Evolutionary conservation across 2,888 invertebrate genomes (phyloP).

Genomic region (Drosophila paranaensis): DNA sequence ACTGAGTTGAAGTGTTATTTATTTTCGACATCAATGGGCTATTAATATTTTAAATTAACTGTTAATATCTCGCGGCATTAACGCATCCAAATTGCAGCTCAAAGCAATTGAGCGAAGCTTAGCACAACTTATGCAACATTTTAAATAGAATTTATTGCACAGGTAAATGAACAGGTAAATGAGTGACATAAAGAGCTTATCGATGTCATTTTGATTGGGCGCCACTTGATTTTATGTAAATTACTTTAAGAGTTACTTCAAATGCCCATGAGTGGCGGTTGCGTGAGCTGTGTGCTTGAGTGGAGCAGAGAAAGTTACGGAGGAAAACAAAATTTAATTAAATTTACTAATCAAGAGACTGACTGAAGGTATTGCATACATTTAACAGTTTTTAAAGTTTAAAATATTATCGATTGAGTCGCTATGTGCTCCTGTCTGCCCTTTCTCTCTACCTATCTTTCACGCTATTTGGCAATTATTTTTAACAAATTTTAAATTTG

Average conservation of each 20-base stretch:
- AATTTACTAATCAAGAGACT: not conserved
- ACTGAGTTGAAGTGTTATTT: constrained; percentile 53
- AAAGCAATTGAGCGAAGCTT: constrained; percentile 16
- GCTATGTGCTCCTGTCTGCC: too few species aligned
- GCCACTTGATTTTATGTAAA: not conserved
- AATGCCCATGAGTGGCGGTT: not conserved
- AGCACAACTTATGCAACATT: constrained; percentile 6
- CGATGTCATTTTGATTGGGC: not conserved
- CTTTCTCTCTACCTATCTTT: too few species aligned
- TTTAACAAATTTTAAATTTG: too few species aligned
- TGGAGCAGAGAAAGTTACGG: not conserved
- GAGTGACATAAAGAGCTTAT: constrained; percentile 9
- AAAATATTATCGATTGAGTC: too few species aligned
- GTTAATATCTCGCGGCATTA: constrained; percentile 22
- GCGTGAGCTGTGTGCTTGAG: not conserved
- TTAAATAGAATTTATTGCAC: constrained; percentile 1
- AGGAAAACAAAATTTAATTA: not conserved
- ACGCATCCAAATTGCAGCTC: constrained; percentile 5
- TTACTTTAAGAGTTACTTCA: not conserved
- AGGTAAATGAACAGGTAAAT: not conserved
- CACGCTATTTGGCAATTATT: too few species aligned
- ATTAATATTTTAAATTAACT: constrained; percentile 49
- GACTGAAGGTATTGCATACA: too few species aligned
- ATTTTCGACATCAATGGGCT: constrained; percentile 48
- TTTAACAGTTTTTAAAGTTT: too few species aligned